Evolutionary conservation across 2,113 vertebrate species (phyloP).

Genomic region (Oreochromis aureus): DNA sequence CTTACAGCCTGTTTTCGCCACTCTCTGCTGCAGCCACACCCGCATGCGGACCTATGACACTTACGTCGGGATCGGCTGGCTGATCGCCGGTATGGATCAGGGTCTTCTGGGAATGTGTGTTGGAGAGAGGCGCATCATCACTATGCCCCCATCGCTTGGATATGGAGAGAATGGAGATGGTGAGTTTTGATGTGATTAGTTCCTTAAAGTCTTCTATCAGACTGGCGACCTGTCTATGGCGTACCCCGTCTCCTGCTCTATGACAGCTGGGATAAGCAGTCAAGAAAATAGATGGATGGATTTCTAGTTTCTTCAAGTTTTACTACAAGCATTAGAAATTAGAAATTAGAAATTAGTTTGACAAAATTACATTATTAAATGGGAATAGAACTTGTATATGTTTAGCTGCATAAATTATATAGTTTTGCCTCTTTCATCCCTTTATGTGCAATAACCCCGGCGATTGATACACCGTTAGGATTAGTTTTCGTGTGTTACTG

Average conservation of each 20-base stretch:
- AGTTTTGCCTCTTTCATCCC: background rate
- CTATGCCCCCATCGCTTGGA: constrained; percentile 88
- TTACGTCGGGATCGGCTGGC: constrained; percentile 96
- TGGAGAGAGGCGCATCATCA: constrained; percentile 89
- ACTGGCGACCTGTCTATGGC: background rate
- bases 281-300: background rate
- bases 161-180: constrained; percentile 95
- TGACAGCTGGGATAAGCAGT: background rate
- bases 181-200: constrained; percentile 38
- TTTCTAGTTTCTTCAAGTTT: background rate
- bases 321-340: background rate
- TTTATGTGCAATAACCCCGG: background rate
- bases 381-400: background rate
- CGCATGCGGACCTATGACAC: constrained; percentile 95
- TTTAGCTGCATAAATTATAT: background rate
- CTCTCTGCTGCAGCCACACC: constrained; percentile 77
- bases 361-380: background rate
- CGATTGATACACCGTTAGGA: background rate
- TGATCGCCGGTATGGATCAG: constrained; percentile 96
- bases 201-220: background rate
- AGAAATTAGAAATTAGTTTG: background rate
- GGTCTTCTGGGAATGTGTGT: constrained; percentile 96
- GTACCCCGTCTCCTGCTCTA: background rate
- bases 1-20: background rate
- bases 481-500: background rate